Base-by-base conservation (phyloP, 2,888 invertebrate genomes). In the Drosophila falleni region DNA sequence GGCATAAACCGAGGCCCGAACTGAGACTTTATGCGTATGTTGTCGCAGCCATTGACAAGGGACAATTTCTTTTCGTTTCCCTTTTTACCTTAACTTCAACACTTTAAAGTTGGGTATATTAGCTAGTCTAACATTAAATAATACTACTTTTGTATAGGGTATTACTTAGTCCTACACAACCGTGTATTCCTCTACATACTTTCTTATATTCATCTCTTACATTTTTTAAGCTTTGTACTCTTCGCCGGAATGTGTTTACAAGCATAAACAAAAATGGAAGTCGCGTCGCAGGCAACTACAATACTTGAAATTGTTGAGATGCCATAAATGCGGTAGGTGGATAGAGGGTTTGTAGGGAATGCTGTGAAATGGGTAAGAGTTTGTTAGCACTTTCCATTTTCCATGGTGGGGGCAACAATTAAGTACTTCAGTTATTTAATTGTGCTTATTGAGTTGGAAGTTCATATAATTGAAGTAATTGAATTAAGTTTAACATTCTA, bases 251-350 rank as follows among this genome's bases (percentile, higher is more conserved):
- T 87, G 85, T 81, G 81, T 81, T 81, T 79, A 77, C 85, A 74
- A 59, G 60, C 55, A 70, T 71, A 74, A 79, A 71, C 74, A 74
- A 67, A 78, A 76, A 79, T 71, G 68, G 63, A 58, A 58, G 59
- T 50, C 70, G 68, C 66, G 53, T 58, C 66, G 67, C 70, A 55
- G 76, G 81, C 71, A 85, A 87, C 82, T 85, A 81, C 74, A 23
- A 23, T 23, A 23, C 23, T 85, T 87, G 51, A 87, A 87, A 84
- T 87, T 85, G 67, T 78, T 81, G 69, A 75, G 74, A 85, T 84
- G 68, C 83, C 87, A 80, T 78, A 87, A 87, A 79, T 77, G 47
- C 10, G 2, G 9, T 11, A 4, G 11, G 11, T 1, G 15, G 23
- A 2, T 5, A 13, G 10, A 29, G 5, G 33, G 3, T 29, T 35